Percentiles rank a stretch among this genome's conserved stretches.
phyloP scores from a whole-genome alignment of 2,113 vertebrate species.

The Geococcyx californianus region DNA sequence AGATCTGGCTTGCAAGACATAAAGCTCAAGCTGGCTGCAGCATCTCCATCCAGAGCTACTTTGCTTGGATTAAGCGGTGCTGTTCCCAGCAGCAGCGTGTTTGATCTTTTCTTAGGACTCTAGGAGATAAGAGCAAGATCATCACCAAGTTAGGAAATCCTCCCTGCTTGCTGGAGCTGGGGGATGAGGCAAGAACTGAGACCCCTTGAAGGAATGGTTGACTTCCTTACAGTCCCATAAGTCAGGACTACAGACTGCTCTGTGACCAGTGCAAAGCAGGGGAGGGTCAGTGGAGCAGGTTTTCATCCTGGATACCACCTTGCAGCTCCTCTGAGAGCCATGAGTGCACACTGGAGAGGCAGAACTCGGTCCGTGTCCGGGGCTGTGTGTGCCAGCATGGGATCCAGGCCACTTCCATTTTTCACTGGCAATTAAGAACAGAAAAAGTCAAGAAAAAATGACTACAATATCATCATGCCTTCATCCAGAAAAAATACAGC shows the following conservation, averaged over 20 bases:
- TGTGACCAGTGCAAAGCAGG: not conserved
- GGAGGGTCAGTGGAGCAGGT: not conserved
- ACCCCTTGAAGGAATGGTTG: not conserved
- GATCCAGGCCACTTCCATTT: not conserved
- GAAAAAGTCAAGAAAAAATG: not conserved
- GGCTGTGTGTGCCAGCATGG: not conserved
- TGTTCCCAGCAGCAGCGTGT: not conserved
- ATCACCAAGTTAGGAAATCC: not conserved
- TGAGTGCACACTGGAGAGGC: not conserved
- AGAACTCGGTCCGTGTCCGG: not conserved
- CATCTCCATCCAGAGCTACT: not conserved
- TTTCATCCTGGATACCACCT: not conserved
- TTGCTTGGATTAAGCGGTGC: not conserved
- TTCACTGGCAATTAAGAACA: not conserved
- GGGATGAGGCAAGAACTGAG: fast-evolving
- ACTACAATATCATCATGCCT: not conserved
- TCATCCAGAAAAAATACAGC: not conserved
- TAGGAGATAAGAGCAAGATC: not conserved
- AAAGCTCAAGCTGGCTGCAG: not conserved
- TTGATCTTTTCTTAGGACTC: not conserved
- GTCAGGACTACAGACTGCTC: not conserved
- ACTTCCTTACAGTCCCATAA: not conserved
- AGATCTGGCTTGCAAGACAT: not conserved
- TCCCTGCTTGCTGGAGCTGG: not conserved
- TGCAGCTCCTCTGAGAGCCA: not conserved